phyloP scores from a whole-genome alignment of 2,888 invertebrate genomes.

The Tyria jacobaeae region DNA sequence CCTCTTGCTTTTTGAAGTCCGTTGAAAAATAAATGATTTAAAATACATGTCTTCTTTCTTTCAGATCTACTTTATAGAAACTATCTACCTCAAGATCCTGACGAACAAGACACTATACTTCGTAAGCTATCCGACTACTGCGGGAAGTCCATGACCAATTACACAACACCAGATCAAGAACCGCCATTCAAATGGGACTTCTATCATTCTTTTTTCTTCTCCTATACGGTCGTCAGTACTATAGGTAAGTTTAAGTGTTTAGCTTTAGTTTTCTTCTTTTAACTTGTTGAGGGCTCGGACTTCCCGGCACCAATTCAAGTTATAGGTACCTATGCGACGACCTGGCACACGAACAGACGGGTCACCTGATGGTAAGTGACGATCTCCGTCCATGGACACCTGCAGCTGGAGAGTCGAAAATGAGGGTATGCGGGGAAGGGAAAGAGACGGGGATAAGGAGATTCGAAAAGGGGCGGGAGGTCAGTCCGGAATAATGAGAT shows the following conservation, averaged over 20 bases:
- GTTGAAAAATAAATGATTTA: not conserved
- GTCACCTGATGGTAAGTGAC: too few species aligned
- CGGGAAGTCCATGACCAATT: conserved; percentile 90
- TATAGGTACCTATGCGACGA: too few species aligned
- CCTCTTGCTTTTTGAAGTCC: too few species aligned
- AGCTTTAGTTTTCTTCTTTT: not conserved
- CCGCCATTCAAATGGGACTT: conserved; percentile 93
- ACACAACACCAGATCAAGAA: conserved; percentile 87
- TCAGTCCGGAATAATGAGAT: too few species aligned
- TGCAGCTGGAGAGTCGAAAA: too few species aligned
- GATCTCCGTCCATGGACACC: too few species aligned
- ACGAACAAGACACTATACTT: conserved; percentile 87
- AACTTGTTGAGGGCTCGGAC: not conserved
- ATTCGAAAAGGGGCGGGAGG: too few species aligned
- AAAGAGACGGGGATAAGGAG: too few species aligned
- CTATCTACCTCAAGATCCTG: conserved; percentile 84
- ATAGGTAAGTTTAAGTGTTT: conserved; percentile 88
- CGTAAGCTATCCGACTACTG: conserved; percentile 90
- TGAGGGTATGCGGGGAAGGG: too few species aligned
- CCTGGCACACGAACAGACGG: too few species aligned
- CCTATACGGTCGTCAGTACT: conserved; percentile 96
- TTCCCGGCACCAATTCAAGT: too few species aligned
- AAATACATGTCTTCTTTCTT: conserved; percentile 53
- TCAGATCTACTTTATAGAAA: conserved; percentile 87
- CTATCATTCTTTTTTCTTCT: conserved; percentile 96